Percentiles rank a stretch among this genome's conserved stretches.
phyloP scores from a whole-genome alignment of 2,888 invertebrate species.

The Lumbricus terrestris region DNA sequence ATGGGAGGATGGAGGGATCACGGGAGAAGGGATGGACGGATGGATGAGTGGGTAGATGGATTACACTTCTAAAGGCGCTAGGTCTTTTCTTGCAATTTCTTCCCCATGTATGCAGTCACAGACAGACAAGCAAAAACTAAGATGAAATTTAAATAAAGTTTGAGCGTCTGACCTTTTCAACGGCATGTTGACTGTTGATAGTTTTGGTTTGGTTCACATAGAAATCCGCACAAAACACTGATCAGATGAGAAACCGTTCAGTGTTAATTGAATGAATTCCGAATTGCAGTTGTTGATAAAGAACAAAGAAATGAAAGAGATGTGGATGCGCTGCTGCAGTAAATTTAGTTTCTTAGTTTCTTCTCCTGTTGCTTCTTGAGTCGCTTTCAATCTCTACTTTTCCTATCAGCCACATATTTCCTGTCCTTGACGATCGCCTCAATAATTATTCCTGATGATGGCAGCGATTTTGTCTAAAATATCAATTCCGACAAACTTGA shows the following conservation, averaged over 20 bases:
- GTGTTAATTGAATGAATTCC: background rate
- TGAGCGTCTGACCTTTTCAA: background rate
- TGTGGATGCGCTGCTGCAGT: no score
- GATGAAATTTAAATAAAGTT: background rate
- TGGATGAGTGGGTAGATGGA: background rate
- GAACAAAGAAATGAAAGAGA: no score
- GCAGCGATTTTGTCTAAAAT: background rate
- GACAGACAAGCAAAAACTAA: background rate
- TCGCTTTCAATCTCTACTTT: background rate
- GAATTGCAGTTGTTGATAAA: background rate
- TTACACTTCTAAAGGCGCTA: no score
- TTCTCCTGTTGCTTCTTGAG: background rate
- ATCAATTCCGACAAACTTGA: background rate
- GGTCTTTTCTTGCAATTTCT: no score
- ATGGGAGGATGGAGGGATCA: background rate
- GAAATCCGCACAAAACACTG: no score
- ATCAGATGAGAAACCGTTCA: no score
- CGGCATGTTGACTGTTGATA: background rate
- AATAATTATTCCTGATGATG: no score
- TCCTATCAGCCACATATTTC: background rate
- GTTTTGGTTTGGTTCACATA: background rate
- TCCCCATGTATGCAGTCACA: no score
- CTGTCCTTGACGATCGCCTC: background rate
- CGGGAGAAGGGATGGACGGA: no score
- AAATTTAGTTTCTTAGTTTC: no score